Percentiles rank a stretch among this genome's conserved stretches.
These are phyloP conservation scores for Dichetophora obliterata DNA, from an alignment of 2,888 invertebrate genomes.

Conservation along the genomic window DNA sequence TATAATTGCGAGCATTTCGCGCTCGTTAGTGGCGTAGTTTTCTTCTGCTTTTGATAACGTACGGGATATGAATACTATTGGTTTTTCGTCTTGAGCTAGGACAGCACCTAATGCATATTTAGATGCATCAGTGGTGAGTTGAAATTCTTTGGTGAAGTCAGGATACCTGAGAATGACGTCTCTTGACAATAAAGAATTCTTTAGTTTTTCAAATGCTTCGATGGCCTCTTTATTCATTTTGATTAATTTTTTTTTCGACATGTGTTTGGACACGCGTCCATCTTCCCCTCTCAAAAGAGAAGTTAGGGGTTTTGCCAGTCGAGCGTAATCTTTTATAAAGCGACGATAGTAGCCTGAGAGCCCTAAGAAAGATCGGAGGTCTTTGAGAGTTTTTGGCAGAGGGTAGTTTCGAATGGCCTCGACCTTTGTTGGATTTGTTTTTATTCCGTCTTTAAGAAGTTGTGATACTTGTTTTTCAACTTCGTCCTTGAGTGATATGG, in stretches of 20 bases:
- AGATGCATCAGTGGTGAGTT: conserved; percentile 45
- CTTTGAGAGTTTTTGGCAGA: conserved; percentile 42
- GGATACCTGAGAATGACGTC: background rate
- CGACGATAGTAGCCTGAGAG: conserved; percentile 43
- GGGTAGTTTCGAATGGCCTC: conserved; percentile 39
- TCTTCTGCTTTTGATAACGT: too few species aligned
- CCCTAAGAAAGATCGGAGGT: conserved; percentile 44
- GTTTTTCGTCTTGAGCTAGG: conserved; percentile 28
- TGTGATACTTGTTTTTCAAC: conserved; percentile 28
- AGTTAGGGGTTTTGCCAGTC: conserved; percentile 41
- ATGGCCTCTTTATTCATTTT: conserved; percentile 29
- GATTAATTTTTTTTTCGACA: conserved; percentile 31
- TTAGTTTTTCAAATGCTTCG: conserved; percentile 38
- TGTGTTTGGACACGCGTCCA: conserved; percentile 3
- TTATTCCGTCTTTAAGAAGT: too few species aligned
- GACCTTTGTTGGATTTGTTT: conserved; percentile 40
- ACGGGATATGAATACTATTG: too few species aligned
- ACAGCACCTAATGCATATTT: conserved; percentile 41
- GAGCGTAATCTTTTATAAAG: conserved; percentile 30
- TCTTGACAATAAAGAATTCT: conserved; percentile 33
- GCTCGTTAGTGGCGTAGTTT: too few species aligned
- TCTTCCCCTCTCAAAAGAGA: conserved; percentile 18
- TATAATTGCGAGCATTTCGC: too few species aligned
- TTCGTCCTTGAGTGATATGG: conserved; percentile 10
- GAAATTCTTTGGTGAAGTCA: conserved; percentile 31